These are phyloP conservation scores for Hyposoter didymator DNA, from an alignment of 2,888 invertebrate species.

Conservation along the genomic window DNA sequence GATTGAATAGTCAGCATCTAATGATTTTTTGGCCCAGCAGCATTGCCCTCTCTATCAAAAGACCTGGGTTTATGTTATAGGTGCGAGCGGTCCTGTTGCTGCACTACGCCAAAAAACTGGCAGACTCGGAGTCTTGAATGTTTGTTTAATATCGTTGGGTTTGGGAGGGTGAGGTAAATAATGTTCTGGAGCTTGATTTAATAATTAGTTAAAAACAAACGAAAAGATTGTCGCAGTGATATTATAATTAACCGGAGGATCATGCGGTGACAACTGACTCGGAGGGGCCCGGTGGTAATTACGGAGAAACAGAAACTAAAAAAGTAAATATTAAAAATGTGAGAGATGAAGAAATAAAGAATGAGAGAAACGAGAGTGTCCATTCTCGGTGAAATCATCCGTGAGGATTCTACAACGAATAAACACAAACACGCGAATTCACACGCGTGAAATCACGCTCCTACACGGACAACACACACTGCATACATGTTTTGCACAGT, in stretches of 20 bases:
- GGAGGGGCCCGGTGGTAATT: slow-evolving; percentile 39
- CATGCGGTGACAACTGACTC: slow-evolving; percentile 16
- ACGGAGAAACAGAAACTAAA: slow-evolving; percentile 17
- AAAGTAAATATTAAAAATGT: slow-evolving; percentile 38
- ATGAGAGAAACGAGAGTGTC: slow-evolving; percentile 52
- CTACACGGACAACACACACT: slow-evolving; percentile 12
- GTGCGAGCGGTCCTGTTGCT: neutral
- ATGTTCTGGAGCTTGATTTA: neutral
- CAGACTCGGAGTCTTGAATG: neutral
- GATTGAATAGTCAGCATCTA: no score
- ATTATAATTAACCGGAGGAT: slow-evolving; percentile 21
- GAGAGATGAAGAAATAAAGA: slow-evolving; percentile 69
- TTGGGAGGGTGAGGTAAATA: neutral
- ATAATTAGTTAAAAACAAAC: neutral
- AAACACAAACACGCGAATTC: neutral
- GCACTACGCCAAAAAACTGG: neutral
- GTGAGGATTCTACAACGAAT: slow-evolving; percentile 7
- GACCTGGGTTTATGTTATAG: no score
- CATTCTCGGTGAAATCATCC: slow-evolving; percentile 35
- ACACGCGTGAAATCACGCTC: slow-evolving; percentile 5
- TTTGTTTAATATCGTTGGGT: neutral
- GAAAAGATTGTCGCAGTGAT: neutral
- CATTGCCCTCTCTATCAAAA: no score
- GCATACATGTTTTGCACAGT: slow-evolving; percentile 27
- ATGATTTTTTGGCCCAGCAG: no score